Base-by-base conservation (phyloP, 2,888 invertebrate genomes). In the Drosophila borborema region DNA sequence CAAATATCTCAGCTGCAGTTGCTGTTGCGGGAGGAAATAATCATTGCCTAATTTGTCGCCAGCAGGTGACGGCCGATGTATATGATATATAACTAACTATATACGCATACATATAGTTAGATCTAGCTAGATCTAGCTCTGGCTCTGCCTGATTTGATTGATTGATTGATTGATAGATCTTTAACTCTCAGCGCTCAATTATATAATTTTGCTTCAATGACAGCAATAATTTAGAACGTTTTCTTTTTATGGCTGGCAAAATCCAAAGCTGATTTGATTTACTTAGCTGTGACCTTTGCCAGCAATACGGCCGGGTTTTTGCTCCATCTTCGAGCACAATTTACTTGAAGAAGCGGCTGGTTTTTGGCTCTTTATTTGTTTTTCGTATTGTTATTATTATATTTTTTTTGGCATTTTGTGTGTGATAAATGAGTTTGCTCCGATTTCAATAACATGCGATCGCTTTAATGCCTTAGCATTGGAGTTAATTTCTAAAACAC, bases 391-490 rank as follows among this genome's bases (percentile, higher is more conserved):
- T 23, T 23, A 23, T 23, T 23, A 23, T 28, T 28, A 28, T 28
- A 6, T 63, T 54, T 14, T 43, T 45, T 46, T 58, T 66, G 51
- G 43, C 59, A 41, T 53, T 55, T 64, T 53, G 66, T 77, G 69
- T 60, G 41, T 74, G 88, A 89, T 89, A 89, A 86, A 86, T 86
- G 89, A 85, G 80, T 69, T 68, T 78, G 88, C 87, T 85, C 87
- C 77, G 87, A 81, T 85, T 85, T 86, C 80, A 81, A 84, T 77
- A 83, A 81, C 84, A 81, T 79, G 86, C 80, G 62, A 77, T 77
- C 74, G 74, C 64, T 55, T 74, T 18, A 69, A 49, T 60, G 64
- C 62, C 72, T 73, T 75, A 82, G 73, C 84, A 83, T 87, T 84
- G 89, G 74, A 76, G 81, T 78, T 86, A 78, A 83, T 88, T 83